A percentile compares a stretch with the other conserved stretches of the same genome.
phyloP scores from a whole-genome alignment of 2,888 invertebrate genomes.

The Drosophila cracens region DNA sequence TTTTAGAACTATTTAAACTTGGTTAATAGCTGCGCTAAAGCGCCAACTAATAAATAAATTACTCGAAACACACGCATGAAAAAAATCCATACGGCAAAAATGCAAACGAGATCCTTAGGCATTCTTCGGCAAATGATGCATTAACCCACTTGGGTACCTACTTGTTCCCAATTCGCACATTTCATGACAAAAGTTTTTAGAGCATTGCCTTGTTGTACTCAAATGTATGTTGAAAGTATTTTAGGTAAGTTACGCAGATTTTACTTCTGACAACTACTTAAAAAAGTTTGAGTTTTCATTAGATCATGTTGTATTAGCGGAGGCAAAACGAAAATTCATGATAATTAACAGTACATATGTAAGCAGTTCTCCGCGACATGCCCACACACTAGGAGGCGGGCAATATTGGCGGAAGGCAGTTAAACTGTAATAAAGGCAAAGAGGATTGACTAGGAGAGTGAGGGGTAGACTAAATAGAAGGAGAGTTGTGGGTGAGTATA shows the following conservation, averaged over 20 bases:
- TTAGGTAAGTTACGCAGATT: neutral
- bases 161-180: neutral
- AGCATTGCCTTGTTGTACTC: neutral
- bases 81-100: neutral
- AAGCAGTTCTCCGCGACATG: conserved; percentile 10
- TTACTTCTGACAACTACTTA: neutral
- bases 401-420: conserved; percentile 50
- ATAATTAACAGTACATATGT: conserved; percentile 43
- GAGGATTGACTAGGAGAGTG: conserved; percentile 9
- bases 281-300: conserved; percentile 13
- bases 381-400: conserved; percentile 23
- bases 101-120: neutral
- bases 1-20: neutral
- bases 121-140: neutral
- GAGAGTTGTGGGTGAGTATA: conserved; percentile 2
- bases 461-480: neutral
- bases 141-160: neutral
- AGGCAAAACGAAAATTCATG: conserved; percentile 3
- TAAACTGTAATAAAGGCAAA: conserved; percentile 50
- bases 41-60: neutral
- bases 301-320: conserved; percentile 24
- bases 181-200: neutral
- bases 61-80: neutral
- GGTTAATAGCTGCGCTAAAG: neutral
- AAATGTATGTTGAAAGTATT: neutral